phyloP scores from a whole-genome alignment of 1,140 invertebrate genomes.

The Plutomurus gul region DNA sequence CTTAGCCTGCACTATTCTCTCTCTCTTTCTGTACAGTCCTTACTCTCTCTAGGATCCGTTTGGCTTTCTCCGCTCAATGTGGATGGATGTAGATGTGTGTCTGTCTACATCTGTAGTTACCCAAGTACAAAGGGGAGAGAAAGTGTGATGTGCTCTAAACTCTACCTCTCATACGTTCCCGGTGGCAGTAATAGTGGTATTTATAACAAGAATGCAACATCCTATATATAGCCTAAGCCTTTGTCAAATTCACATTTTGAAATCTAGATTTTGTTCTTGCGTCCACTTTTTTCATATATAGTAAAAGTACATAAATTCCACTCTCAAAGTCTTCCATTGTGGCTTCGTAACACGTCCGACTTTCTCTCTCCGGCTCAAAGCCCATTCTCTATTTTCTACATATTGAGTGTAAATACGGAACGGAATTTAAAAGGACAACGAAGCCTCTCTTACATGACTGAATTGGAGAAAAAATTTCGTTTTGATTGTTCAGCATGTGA shows the following conservation, averaged over 20 bases:
- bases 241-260: background rate
- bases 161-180: too few species aligned
- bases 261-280: background rate
- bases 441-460: background rate
- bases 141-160: background rate
- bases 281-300: background rate
- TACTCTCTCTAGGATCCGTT: background rate
- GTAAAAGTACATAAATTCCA: background rate
- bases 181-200: too few species aligned
- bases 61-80: background rate
- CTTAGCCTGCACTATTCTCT: background rate
- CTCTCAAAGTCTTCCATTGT: background rate
- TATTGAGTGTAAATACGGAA: background rate
- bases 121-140: background rate
- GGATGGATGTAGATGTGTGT: background rate
- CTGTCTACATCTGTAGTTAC: background rate
- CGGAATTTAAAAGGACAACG: background rate
- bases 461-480: background rate
- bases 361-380: background rate
- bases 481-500: background rate
- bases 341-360: background rate
- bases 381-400: background rate
- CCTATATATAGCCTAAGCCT: too few species aligned
- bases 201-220: conserved; percentile 4
- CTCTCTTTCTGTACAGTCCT: background rate